These are phyloP conservation scores for Gambusia affinis DNA, from an alignment of 2,113 vertebrate genomes.

Conservation along the genomic window DNA sequence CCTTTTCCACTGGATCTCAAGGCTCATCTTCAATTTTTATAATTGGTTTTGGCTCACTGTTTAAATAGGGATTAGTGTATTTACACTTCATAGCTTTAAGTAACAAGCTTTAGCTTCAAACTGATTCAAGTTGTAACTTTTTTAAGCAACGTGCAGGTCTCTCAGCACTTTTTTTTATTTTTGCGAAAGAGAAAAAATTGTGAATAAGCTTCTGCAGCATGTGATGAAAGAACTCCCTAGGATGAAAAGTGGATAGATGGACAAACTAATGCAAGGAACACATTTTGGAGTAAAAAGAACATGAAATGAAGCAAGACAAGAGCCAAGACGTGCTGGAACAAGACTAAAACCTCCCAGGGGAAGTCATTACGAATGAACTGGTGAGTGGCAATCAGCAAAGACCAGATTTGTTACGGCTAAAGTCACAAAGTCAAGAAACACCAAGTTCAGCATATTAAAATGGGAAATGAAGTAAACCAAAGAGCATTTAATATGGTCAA, in stretches of 20 bases:
- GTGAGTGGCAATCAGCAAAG: background rate
- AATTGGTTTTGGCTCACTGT: background rate
- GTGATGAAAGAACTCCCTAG: background rate
- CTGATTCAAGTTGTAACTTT: background rate
- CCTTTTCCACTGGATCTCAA: background rate
- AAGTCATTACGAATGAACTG: background rate
- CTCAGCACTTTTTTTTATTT: background rate
- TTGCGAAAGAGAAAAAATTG: background rate
- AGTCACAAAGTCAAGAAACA: background rate
- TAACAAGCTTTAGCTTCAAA: background rate
- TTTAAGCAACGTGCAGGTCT: background rate
- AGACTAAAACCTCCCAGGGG: background rate
- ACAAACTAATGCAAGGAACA: background rate
- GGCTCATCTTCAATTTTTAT: background rate
- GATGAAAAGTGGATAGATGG: background rate
- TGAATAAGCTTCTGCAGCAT: background rate
- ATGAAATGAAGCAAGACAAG: background rate
- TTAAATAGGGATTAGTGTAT: background rate
- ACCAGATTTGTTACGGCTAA: background rate
- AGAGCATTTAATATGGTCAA: background rate
- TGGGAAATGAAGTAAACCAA: background rate
- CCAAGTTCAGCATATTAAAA: background rate
- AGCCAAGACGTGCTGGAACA: background rate
- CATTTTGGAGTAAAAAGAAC: background rate
- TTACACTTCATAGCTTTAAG: background rate